These are phyloP conservation scores for Ctena decussata DNA, from an alignment of 2,888 invertebrate species.

Conservation along the genomic window DNA sequence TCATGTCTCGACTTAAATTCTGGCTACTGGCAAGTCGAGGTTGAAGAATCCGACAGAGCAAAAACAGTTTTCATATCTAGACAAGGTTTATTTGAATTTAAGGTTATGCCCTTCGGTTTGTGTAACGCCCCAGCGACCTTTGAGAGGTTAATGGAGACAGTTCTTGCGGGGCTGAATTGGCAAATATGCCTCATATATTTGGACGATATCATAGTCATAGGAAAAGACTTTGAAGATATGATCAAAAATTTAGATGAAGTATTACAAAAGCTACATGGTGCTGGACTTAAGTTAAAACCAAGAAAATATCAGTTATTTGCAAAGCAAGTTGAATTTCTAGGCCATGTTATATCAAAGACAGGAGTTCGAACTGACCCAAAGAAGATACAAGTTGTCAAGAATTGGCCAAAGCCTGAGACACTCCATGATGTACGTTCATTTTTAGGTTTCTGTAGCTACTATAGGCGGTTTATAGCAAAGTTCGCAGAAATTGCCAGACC, in stretches of 20 bases:
- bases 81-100: too few species aligned
- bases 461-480: slow-evolving; percentile 4
- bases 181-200: background rate
- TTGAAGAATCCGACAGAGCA: background rate
- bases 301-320: too few species aligned
- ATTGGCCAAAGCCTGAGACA: background rate
- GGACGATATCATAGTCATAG: slow-evolving; percentile 10
- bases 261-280: too few species aligned
- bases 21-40: slow-evolving; percentile 8
- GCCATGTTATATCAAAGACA: background rate
- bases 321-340: too few species aligned
- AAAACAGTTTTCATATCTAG: background rate
- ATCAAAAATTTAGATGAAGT: too few species aligned
- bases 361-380: slow-evolving; percentile 14
- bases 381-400: slow-evolving; percentile 3
- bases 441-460: too few species aligned
- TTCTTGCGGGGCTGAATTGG: background rate
- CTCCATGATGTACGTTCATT: too few species aligned
- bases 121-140: slow-evolving; percentile 1
- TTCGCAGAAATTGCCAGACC: slow-evolving; percentile 16
- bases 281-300: slow-evolving; percentile 4
- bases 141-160: slow-evolving; percentile 6
- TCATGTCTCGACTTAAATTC: background rate
- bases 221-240: background rate
- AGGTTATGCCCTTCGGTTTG: too few species aligned